Evolutionary conservation across 2,888 invertebrate species (phyloP), one percentile per base, ranked within the genome.

Genomic region (Meteorus cinctellus): DNA sequence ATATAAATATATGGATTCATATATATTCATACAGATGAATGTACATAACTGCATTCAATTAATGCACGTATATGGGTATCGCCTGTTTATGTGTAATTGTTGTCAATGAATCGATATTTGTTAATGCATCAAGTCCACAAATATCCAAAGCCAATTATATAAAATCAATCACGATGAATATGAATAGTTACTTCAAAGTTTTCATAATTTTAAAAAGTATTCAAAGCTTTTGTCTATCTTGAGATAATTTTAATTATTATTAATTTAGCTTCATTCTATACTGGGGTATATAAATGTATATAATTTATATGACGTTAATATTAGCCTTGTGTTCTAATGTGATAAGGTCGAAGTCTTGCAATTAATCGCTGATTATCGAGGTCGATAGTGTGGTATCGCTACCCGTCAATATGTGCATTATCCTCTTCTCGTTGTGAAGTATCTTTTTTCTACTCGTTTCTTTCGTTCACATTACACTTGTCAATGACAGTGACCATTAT

Each of bases 401-500:
- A 59, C 41, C 41, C 19, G 55, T 19, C 66, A 48, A 48, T 48
- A 48, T n/a, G 48, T 48, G 14, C 48, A n/a, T 36, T 14, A 36
- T 16, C 41, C 41, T 36, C 16, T 72, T 27, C 45, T 62, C 34
- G 31, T 6, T 63, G 63, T 34, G n/a, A n/a, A 19, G 14, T 67
- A 45, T 41, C 24, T 45, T 27, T 27, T 29, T 55, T 16, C 63
- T 55, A 66, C 66, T 74, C 45, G 59, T 67, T 74, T 45, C 69
- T 63, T 34, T 68, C 51, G 45, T 69, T 69, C 69, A 31, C 48
- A 68, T 51, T 63, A 75, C 65, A 75, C 24, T 63, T 48, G 48
- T 66, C 75, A 55, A 59, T 65, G 34, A 75, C 70, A 75, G 69
- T 68, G 62, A 69, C 69, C 74, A 76, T 79, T 77, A 76, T 80